Conservation (phyloP, 2,113 vertebrate genomes). For the Eclectus roratus region DNA sequence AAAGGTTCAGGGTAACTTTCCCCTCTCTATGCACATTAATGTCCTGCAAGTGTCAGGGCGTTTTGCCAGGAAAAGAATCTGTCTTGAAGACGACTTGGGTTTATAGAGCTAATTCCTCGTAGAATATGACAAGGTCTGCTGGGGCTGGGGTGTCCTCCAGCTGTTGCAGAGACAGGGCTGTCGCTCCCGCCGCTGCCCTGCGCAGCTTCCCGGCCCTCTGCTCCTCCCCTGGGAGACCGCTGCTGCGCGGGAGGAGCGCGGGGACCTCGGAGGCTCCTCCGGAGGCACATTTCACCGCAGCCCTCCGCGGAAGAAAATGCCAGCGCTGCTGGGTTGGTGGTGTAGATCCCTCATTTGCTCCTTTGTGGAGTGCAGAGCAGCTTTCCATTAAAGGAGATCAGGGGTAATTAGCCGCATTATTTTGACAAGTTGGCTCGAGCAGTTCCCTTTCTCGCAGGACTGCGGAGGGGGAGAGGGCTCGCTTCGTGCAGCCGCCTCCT, state of each 20-base stretch:
- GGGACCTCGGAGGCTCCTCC: not conserved
- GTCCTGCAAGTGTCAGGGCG: not conserved
- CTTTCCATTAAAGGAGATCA: conserved; percentile 82
- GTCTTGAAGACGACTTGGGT: not conserved
- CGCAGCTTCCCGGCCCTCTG: not conserved
- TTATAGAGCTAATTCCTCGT: not conserved
- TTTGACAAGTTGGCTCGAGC: conserved; percentile 82
- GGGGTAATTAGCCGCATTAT: conserved; percentile 84
- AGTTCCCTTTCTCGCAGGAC: conserved; percentile 65
- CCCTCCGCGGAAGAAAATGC: conserved; percentile 50
- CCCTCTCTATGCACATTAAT: not conserved
- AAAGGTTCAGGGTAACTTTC: not conserved
- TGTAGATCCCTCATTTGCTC: conserved; percentile 74
- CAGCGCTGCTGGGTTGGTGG: conserved; percentile 47
- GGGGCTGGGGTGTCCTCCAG: not conserved
- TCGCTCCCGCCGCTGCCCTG: not conserved
- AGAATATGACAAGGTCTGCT: not conserved
- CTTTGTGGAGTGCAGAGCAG: conserved; percentile 75
- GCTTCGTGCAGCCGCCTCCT: not conserved
- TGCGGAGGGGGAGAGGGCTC: conserved; percentile 8
- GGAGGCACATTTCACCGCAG: not conserved
- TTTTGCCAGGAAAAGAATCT: not conserved
- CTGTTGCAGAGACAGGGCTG: not conserved
- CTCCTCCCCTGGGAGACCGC: not conserved
- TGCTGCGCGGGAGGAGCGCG: not conserved